These are phyloP conservation scores for Alcis repandata DNA, from an alignment of 2,888 invertebrate species.

Conservation along the genomic window DNA sequence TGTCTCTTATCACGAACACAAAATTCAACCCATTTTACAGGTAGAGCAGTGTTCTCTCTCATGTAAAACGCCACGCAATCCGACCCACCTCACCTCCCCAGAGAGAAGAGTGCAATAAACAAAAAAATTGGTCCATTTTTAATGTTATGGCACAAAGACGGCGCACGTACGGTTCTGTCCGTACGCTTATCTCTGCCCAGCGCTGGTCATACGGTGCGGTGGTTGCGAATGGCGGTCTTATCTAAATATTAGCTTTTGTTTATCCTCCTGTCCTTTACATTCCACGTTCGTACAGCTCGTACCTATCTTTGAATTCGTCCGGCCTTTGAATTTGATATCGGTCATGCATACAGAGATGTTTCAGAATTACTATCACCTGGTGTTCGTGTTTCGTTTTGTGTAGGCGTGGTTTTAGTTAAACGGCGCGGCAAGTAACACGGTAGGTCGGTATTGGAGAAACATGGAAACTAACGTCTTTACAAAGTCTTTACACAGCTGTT, in stretches of 20 bases:
- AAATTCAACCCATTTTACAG: no score
- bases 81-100: conserved; percentile 23
- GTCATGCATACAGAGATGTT: conserved; percentile 67
- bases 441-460: not conserved
- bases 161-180: conserved; percentile 66
- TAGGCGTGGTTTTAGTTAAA: conserved; percentile 22
- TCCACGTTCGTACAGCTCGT: conserved; percentile 59
- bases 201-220: conserved; percentile 52
- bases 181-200: conserved; percentile 48
- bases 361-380: conserved; percentile 51
- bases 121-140: conserved; percentile 52
- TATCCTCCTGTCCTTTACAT: conserved; percentile 70
- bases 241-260: conserved; percentile 78
- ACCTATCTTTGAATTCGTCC: conserved; percentile 66
- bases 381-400: conserved; percentile 33
- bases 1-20: no score
- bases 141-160: conserved; percentile 67
- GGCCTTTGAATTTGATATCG: conserved; percentile 58
- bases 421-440: not conserved
- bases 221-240: conserved; percentile 68
- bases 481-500: no score
- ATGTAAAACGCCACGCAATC: conserved; percentile 5
- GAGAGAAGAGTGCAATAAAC: conserved; percentile 39
- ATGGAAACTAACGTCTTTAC: no score
- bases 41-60: not conserved